Evolutionary conservation across 2,888 invertebrate genomes (phyloP), one percentile per base, ranked within the genome.

Genomic region (Zhengitettix transpicula): DNA sequence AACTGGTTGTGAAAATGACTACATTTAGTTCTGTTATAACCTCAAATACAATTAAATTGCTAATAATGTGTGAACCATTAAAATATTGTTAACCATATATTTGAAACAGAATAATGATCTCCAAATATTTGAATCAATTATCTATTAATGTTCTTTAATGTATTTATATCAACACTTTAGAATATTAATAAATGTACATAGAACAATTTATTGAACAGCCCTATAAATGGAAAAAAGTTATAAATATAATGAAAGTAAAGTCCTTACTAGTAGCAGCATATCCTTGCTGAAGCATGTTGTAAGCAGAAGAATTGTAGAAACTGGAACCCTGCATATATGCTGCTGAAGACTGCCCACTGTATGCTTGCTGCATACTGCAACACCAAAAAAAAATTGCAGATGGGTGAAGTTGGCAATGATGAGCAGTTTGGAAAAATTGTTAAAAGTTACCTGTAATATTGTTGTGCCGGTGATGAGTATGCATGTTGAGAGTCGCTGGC

Each of bases 401-500:
- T n/a, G 12, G 47, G 2, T 47, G 14, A 3, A 12, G 14, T 14
- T 12, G 10, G 44, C 17, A 56, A 15, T 17, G 51, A 15, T 2
- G n/a, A 16, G 47, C 14, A 28, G 8, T 15, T n/a, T 17, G 16
- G 47, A 42, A 57, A 71, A 52, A 73, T 72, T 71, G 81, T 81
- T 67, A 81, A 81, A 52, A 55, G 58, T 66, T 68, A 83, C 83
- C 81, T 86, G 69, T 86, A 86, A 74, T 87, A 87, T 72, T 83
- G 83, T 75, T 85, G 85, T 67, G 80, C 77, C 60, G 55, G 40
- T 1, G 75, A 74, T 56, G 73, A 72, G 62, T 83, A 81, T 28
- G 77, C 71, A 62, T 79, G 78, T 67, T 82, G 73, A 72, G 72
- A 75, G 73, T 73, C 72, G 74, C 80, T 76, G 77, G 75, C 70